phyloP scores from a whole-genome alignment of 2,797 vertebrate genomes.

The Menidia menidia region DNA sequence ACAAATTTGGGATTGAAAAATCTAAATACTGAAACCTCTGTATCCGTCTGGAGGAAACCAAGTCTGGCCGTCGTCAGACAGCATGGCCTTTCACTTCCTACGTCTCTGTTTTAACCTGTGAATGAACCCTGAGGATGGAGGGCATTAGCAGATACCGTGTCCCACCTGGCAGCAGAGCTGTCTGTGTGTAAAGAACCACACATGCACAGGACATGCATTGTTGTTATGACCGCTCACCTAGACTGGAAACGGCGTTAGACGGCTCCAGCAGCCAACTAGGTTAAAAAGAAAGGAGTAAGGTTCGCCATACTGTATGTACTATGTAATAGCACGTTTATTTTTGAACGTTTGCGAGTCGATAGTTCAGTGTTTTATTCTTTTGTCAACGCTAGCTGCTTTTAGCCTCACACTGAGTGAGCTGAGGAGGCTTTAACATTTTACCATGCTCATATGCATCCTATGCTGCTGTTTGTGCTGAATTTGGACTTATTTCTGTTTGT shows the following conservation, averaged over 20 bases:
- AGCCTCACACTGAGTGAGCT: not conserved
- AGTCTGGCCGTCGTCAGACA: constrained; percentile 57
- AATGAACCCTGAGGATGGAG: constrained; percentile 55
- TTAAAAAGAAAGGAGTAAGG: constrained; percentile 51
- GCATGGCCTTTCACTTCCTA: constrained; percentile 57
- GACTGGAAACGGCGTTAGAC: constrained; percentile 56
- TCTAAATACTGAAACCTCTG: constrained; percentile 9
- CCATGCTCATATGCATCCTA: not conserved
- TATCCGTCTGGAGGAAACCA: constrained; percentile 19
- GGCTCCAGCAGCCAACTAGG: constrained; percentile 47
- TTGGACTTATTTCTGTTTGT: constrained; percentile 23
- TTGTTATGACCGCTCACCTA: constrained; percentile 50
- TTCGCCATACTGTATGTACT: constrained; percentile 33
- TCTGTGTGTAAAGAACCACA: constrained; percentile 48
- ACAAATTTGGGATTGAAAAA: not conserved
- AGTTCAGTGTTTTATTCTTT: not conserved
- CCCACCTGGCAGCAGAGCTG: constrained; percentile 59
- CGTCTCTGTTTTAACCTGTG: constrained; percentile 63
- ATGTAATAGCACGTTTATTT: constrained; percentile 19
- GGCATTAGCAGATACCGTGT: constrained; percentile 59
- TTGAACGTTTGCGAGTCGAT: not conserved
- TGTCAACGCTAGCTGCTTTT: constrained; percentile 10
- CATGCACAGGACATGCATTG: constrained; percentile 43
- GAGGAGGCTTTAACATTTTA: constrained; percentile 25
- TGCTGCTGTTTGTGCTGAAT: constrained; percentile 10